Conservation (phyloP, 2,113 vertebrate species). For the Blennius ocellaris region DNA sequence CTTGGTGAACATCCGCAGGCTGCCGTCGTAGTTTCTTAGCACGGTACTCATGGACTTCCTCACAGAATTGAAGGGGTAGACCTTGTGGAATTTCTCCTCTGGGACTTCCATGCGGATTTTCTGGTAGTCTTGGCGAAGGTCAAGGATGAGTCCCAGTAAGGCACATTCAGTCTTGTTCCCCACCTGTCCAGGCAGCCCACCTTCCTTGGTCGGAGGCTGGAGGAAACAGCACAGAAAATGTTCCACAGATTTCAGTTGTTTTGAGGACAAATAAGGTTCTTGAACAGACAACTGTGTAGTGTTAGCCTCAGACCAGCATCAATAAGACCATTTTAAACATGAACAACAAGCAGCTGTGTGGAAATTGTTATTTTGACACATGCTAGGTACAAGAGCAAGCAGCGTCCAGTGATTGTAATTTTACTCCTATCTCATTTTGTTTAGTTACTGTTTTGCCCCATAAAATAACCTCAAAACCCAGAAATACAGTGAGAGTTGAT, state of each 20-base stretch:
- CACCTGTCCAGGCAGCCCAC: conserved; percentile 94
- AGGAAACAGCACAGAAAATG: conserved; percentile 11
- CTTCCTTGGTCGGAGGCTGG: conserved; percentile 96
- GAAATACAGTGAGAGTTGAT: too few species aligned
- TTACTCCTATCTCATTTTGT: too few species aligned
- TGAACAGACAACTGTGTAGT: neutral
- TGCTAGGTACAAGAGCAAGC: too few species aligned
- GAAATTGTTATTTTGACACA: too few species aligned
- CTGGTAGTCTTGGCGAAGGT: conserved; percentile 94
- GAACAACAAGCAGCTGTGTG: too few species aligned
- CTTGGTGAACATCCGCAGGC: conserved; percentile 97
- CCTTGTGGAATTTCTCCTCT: conserved; percentile 95
- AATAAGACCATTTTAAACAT: too few species aligned
- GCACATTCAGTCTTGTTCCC: conserved; percentile 99
- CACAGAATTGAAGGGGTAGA: conserved; percentile 98
- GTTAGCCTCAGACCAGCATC: too few species aligned
- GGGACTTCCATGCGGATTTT: conserved; percentile 92
- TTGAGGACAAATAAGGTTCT: neutral
- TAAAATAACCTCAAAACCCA: too few species aligned
- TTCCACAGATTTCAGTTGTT: neutral
- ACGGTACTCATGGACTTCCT: conserved; percentile 99
- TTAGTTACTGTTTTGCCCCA: too few species aligned
- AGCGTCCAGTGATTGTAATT: too few species aligned
- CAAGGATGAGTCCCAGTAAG: conserved; percentile 93
- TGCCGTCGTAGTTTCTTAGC: conserved; percentile 92